Evolutionary conservation across 2,888 invertebrate species (phyloP).

Genomic region (Omphaloscelis lunosa): DNA sequence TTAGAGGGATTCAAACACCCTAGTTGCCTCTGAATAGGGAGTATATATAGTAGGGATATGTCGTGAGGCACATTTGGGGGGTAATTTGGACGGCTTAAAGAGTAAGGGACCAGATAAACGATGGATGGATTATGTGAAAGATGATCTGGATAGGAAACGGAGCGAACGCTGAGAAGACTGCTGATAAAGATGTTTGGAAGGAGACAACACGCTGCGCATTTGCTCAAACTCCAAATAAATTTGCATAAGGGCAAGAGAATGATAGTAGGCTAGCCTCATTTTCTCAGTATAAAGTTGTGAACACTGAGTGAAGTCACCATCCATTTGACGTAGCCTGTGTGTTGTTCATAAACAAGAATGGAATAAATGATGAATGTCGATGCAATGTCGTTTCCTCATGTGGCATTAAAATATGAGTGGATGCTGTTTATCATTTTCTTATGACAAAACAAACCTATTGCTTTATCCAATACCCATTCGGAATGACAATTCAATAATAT

Average conservation of each 20-base stretch:
- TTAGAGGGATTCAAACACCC: conserved; percentile 26
- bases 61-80: neutral
- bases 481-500: neutral
- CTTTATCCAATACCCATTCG: neutral
- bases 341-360: neutral
- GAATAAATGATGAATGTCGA: neutral
- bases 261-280: neutral
- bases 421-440: neutral
- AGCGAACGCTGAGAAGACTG: neutral
- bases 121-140: conserved; percentile 2
- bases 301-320: neutral
- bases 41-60: no score
- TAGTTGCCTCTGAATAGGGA: conserved; percentile 8
- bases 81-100: neutral
- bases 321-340: neutral
- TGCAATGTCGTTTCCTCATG: neutral
- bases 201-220: neutral
- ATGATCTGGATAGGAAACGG: neutral
- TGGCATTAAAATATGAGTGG: neutral
- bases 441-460: neutral
- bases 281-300: neutral
- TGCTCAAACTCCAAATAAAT: neutral
- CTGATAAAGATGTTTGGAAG: neutral
- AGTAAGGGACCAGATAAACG: neutral
- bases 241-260: neutral